Conservation (phyloP, 2,888 invertebrate species). For the Andrena flavipes region DNA sequence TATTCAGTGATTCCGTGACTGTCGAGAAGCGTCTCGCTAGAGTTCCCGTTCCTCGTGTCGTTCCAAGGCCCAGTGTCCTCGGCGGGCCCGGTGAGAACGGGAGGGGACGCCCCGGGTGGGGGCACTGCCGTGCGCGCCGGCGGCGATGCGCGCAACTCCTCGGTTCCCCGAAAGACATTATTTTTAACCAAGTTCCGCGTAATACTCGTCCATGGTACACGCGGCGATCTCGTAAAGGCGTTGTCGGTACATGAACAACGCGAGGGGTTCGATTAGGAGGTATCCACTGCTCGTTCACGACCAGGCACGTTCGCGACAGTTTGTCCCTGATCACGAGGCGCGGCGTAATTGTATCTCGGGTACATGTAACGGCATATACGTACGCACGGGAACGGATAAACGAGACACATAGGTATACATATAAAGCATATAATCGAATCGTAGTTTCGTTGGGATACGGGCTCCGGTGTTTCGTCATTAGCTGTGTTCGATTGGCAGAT, state of each 20-base stretch:
- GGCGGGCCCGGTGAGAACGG: background rate
- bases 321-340: constrained; percentile 31
- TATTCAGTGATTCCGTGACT: constrained; percentile 5
- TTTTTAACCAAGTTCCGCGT: constrained; percentile 29
- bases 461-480: constrained; percentile 70
- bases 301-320: background rate
- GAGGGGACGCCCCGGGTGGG: background rate
- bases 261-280: background rate
- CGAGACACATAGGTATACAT: constrained; percentile 51
- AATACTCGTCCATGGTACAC: background rate
- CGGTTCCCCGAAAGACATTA: constrained; percentile 9
- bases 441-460: constrained; percentile 70
- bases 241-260: constrained; percentile 11
- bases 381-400: constrained; percentile 68
- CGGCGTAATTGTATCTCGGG: constrained; percentile 58
- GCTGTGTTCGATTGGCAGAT: constrained; percentile 62
- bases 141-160: background rate
- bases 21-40: background rate
- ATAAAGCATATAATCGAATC: constrained; percentile 64
- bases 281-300: background rate
- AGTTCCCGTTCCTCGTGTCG: background rate
- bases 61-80: background rate
- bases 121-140: background rate
- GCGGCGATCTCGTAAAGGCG: constrained; percentile 36
- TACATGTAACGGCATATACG: constrained; percentile 66